Evolutionary conservation across 1,140 invertebrate genomes (phyloP).

Genomic region (Drosophila subobscura): DNA sequence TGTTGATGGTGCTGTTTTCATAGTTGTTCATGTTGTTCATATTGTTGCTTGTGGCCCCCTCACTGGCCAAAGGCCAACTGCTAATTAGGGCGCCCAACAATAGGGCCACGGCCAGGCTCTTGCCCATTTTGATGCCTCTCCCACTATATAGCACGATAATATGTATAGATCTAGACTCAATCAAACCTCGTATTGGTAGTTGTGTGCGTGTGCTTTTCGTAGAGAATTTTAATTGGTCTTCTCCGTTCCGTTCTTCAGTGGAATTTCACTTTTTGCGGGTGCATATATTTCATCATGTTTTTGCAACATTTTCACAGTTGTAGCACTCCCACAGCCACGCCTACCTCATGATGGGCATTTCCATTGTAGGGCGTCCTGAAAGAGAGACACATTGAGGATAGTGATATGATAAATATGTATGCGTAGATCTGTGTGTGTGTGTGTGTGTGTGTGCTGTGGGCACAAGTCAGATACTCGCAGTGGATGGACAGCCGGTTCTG

Average conservation of each 20-base stretch:
- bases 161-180: background rate
- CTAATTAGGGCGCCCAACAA: conserved; percentile 12
- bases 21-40: conserved; percentile 8
- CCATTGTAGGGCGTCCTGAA: conserved; percentile 25
- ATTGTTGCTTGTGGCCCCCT: background rate
- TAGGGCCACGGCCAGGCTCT: conserved; percentile 1
- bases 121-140: background rate
- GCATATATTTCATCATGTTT: background rate
- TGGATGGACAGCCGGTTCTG: background rate
- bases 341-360: conserved; percentile 38
- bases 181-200: background rate
- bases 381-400: conserved; percentile 41
- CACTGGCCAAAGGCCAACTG: conserved; percentile 8
- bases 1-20: background rate
- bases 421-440: too few species aligned
- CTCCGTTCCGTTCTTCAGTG: conserved; percentile 4
- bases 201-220: background rate
- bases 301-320: conserved; percentile 8
- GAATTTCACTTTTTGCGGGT: conserved; percentile 1
- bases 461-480: conserved; percentile 17
- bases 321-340: conserved; percentile 20
- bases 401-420: conserved; percentile 40
- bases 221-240: conserved; percentile 20
- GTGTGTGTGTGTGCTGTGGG: conserved; percentile 12
- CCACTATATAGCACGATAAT: background rate